These are phyloP conservation scores for Pygoscelis antarcticus DNA, from an alignment of 2,113 vertebrate genomes.

Conservation along the genomic window DNA sequence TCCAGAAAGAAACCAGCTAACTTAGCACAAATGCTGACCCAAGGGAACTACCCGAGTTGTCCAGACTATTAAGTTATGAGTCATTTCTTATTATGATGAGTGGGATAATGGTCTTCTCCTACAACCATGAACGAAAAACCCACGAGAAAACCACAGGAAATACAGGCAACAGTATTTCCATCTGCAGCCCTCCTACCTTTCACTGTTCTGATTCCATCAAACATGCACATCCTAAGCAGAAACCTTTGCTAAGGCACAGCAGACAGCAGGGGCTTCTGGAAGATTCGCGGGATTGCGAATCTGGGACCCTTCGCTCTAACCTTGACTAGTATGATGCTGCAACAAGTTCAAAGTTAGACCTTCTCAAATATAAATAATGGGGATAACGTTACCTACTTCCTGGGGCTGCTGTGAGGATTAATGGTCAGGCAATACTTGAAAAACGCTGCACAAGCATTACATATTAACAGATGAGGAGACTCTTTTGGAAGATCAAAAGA, in stretches of 20 bases:
- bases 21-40: neutral
- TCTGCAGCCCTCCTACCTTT: neutral
- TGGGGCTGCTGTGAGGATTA: neutral
- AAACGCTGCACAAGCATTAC: neutral
- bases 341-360: neutral
- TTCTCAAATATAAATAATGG: neutral
- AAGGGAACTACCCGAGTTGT: neutral
- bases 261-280: neutral
- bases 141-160: neutral
- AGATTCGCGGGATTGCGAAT: neutral
- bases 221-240: neutral
- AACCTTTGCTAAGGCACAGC: neutral
- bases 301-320: neutral
- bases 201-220: neutral
- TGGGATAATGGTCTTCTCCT: neutral
- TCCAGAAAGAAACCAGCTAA: neutral
- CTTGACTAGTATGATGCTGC: neutral
- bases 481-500: neutral
- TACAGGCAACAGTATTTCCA: neutral
- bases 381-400: neutral
- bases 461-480: neutral
- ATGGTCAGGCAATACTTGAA: neutral
- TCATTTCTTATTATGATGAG: neutral
- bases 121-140: neutral
- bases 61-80: neutral